Conservation (phyloP, 1,140 invertebrate genomes). For the Mya arenaria region DNA sequence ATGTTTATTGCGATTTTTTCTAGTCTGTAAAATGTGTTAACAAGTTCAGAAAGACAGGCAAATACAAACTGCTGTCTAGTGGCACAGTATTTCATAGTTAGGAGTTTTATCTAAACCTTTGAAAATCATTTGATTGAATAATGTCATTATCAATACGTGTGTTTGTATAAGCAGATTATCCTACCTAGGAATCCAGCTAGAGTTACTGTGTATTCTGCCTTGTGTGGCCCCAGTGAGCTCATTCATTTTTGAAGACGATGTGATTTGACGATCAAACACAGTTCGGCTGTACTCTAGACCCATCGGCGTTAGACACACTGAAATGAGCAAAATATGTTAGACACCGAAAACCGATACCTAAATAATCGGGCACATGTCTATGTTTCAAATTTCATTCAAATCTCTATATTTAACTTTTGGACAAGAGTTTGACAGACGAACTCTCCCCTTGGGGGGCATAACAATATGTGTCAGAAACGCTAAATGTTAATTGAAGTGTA, state of each 20-base stretch:
- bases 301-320: conserved; percentile 67
- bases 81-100: not conserved
- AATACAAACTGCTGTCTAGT: not conserved
- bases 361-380: not conserved
- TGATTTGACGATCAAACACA: conserved; percentile 58
- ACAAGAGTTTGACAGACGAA: not conserved
- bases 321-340: not conserved
- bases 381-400: not conserved
- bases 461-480: not conserved
- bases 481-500: too few relatives aligned
- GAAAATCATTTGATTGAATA: not conserved
- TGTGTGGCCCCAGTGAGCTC: conserved; percentile 22
- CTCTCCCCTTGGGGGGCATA: not conserved
- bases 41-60: not conserved
- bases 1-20: not conserved
- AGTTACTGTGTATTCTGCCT: conserved; percentile 58
- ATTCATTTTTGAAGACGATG: conserved; percentile 57
- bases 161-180: not conserved
- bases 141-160: not conserved
- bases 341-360: not conserved
- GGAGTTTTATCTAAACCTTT: not conserved
- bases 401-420: not conserved
- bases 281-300: conserved; percentile 59
- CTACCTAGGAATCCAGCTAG: conserved; percentile 63
- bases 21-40: not conserved